phyloP scores from a whole-genome alignment of 2,113 vertebrate genomes.

The Pseudopipra pipra region DNA sequence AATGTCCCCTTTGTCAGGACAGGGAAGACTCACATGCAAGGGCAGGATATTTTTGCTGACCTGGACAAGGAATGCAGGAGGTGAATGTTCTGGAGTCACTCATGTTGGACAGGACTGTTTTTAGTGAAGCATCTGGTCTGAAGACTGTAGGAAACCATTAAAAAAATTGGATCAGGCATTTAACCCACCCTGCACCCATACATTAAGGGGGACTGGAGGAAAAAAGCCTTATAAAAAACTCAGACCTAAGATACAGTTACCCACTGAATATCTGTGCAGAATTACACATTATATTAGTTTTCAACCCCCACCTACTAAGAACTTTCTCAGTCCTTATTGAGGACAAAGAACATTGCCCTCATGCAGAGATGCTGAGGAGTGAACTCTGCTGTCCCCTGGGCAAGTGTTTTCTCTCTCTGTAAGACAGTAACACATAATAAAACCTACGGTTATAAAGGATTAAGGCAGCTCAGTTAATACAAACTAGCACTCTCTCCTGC shows the following conservation, averaged over 20 bases:
- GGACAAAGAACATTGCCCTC: neutral
- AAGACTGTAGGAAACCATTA: neutral
- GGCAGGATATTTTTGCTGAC: neutral
- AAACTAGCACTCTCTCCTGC: slow-evolving; percentile 33
- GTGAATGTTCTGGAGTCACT: neutral
- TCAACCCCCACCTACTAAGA: neutral
- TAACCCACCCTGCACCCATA: neutral
- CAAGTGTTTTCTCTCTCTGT: neutral
- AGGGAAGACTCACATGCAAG: neutral
- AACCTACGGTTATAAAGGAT: slow-evolving; percentile 31
- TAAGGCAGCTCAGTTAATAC: slow-evolving; percentile 12
- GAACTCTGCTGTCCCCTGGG: neutral
- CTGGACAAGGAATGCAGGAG: neutral
- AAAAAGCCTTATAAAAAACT: neutral
- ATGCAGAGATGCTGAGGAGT: neutral
- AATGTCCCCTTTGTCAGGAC: neutral
- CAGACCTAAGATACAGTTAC: neutral
- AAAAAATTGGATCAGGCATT: neutral
- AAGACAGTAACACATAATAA: neutral
- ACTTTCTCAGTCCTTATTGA: neutral
- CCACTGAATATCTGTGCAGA: neutral
- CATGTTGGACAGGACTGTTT: neutral
- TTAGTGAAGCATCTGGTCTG: neutral
- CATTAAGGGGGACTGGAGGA: neutral
- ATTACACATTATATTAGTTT: neutral